Evolutionary conservation across 2,888 invertebrate species (phyloP).

Genomic region (Mystacides longicornis): DNA sequence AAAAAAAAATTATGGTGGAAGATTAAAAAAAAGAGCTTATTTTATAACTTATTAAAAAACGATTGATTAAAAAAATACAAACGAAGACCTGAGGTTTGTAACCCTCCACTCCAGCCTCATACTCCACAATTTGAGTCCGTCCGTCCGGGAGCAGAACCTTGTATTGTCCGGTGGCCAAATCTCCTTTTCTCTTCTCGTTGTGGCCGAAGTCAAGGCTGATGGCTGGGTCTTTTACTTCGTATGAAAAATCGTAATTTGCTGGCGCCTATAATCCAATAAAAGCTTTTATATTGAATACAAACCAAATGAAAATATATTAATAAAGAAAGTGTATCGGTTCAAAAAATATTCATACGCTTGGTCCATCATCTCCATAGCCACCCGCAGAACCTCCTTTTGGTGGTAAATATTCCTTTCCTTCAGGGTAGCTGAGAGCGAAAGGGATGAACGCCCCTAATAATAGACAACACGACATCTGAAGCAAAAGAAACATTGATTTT

Average conservation of each 20-base stretch:
- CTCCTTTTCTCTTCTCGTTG: constrained; percentile 56
- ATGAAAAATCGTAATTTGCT: constrained; percentile 57
- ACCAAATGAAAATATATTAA: too few relatives aligned
- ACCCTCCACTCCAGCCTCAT: constrained; percentile 55
- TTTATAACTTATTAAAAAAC: too few relatives aligned
- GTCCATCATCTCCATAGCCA: constrained; percentile 33
- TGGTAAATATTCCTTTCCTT: constrained; percentile 46
- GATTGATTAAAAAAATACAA: too few relatives aligned
- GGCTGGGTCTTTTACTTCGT: constrained; percentile 54
- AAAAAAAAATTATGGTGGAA: too few relatives aligned
- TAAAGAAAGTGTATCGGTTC: neutral
- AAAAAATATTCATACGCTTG: constrained; percentile 30
- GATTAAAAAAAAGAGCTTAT: too few relatives aligned
- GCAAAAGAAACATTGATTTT: too few relatives aligned
- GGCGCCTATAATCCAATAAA: constrained; percentile 40
- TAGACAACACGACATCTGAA: neutral
- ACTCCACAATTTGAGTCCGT: constrained; percentile 56
- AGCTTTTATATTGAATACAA: neutral
- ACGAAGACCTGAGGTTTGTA: constrained; percentile 51
- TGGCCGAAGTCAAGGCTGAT: constrained; percentile 57
- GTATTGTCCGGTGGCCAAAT: constrained; percentile 56
- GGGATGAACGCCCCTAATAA: too few relatives aligned
- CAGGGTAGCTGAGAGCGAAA: constrained; percentile 32
- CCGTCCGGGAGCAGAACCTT: constrained; percentile 58
- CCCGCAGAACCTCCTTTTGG: constrained; percentile 35